phyloP scores from a whole-genome alignment of 1,140 invertebrate genomes.

The Choristoneura fumiferana region DNA sequence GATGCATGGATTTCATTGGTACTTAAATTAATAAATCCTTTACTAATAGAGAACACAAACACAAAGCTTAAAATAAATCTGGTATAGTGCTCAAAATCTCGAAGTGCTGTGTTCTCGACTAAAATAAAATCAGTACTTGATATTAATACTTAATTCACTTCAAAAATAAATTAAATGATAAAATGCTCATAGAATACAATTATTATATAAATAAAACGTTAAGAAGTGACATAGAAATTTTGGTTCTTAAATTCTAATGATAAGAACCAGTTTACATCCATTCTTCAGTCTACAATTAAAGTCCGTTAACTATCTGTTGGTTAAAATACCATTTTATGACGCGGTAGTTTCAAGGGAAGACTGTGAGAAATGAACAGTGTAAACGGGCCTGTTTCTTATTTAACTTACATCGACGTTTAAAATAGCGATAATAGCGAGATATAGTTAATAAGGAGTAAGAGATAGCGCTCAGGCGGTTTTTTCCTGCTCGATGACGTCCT shows the following conservation, averaged over 20 bases:
- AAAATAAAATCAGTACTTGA: constrained; percentile 72
- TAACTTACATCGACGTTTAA: constrained; percentile 67
- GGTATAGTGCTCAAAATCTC: constrained; percentile 26
- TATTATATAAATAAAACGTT: constrained; percentile 65
- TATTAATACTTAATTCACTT: constrained; percentile 59
- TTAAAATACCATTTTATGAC: neutral
- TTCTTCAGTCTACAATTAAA: constrained; percentile 5
- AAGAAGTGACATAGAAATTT: constrained; percentile 76
- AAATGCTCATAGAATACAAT: constrained; percentile 75
- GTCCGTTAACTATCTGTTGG: neutral
- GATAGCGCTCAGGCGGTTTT: constrained; percentile 80
- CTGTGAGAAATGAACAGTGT: constrained; percentile 35
- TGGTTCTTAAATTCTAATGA: constrained; percentile 67
- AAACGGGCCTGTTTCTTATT: constrained; percentile 44
- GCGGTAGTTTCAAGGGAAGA: neutral
- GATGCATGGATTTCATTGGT: constrained; percentile 30
- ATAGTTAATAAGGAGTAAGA: constrained; percentile 53
- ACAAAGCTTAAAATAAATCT: constrained; percentile 31
- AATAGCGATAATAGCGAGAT: constrained; percentile 74
- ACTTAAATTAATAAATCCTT: constrained; percentile 32
- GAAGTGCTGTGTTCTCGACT: constrained; percentile 55
- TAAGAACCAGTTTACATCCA: constrained; percentile 43
- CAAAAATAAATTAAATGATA: constrained; percentile 69
- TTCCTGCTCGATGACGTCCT: constrained; percentile 87
- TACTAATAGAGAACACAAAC: constrained; percentile 52